These are phyloP conservation scores for Hyla sarda DNA, from an alignment of 2,113 vertebrate species.

Conservation along the genomic window DNA sequence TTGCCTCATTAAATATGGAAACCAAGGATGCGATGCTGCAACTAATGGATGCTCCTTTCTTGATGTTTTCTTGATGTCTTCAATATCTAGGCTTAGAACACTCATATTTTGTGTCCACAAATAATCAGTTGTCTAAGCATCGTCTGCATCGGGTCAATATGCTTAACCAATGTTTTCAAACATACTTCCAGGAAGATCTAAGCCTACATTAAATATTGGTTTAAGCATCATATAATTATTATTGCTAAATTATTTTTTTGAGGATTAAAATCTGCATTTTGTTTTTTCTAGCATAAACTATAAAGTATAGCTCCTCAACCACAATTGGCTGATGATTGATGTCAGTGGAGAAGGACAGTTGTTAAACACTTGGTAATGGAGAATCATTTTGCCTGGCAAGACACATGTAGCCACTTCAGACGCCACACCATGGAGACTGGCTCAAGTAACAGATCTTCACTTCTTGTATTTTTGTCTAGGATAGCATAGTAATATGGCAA, in stretches of 20 bases:
- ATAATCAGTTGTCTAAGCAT: slow-evolving; percentile 39
- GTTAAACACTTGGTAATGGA: slow-evolving; percentile 22
- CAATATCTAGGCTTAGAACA: slow-evolving; percentile 12
- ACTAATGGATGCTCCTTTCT: not conserved
- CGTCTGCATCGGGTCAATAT: slow-evolving; percentile 10
- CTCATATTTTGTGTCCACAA: slow-evolving; percentile 7
- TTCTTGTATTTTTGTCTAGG: slow-evolving; percentile 31
- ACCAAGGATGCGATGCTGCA: not conserved
- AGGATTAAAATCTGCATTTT: slow-evolving; percentile 42
- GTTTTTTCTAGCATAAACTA: slow-evolving; percentile 24
- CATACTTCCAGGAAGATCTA: slow-evolving; percentile 40
- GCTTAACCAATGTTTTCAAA: slow-evolving; percentile 30
- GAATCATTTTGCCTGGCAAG: slow-evolving; percentile 47
- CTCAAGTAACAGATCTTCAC: slow-evolving; percentile 28
- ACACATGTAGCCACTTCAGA: slow-evolving; percentile 46
- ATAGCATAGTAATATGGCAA: not conserved
- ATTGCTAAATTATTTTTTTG: slow-evolving; percentile 23
- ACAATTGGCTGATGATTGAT: slow-evolving; percentile 45
- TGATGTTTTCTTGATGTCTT: not conserved
- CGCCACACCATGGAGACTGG: slow-evolving; percentile 15
- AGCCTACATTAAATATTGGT: slow-evolving; percentile 48
- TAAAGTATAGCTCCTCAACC: slow-evolving; percentile 17
- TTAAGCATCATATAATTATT: slow-evolving; percentile 41
- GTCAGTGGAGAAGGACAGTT: slow-evolving; percentile 1
- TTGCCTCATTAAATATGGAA: not conserved